Conservation (phyloP, 1,140 invertebrate genomes). For the Aculops lycopersici region DNA sequence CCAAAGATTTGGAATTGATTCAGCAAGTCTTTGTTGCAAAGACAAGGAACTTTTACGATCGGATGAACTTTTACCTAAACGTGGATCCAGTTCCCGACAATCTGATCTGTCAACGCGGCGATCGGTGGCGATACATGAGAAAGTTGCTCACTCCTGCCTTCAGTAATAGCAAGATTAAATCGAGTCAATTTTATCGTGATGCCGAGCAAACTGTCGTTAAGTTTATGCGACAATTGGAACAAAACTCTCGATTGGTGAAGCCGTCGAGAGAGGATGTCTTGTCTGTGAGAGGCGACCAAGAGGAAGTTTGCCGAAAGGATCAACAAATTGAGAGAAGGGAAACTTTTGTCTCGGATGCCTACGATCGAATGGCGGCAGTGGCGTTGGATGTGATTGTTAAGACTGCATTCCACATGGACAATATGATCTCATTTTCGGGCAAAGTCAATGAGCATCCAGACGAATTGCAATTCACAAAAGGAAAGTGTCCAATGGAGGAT, state of each 20-base stretch:
- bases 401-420: conserved; percentile 2
- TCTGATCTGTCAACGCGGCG: neutral
- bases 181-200: neutral
- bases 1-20: neutral
- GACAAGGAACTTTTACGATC: conserved; percentile 1
- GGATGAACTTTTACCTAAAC: neutral
- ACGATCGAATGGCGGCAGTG: conserved; percentile 2
- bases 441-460: neutral
- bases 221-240: neutral
- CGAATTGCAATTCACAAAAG: neutral
- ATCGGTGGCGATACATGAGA: conserved; percentile 1
- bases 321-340: neutral
- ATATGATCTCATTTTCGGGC: neutral
- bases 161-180: neutral
- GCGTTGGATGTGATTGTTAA: conserved; percentile 4
- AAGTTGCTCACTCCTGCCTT: conserved; percentile 2
- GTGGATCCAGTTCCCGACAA: neutral
- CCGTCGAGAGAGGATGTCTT: neutral
- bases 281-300: no score
- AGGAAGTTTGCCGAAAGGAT: no score
- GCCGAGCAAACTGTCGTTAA: neutral
- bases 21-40: conserved; percentile 12
- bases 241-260: neutral
- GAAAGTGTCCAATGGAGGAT: neutral
- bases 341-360: neutral